Percentiles rank a stretch among this genome's conserved stretches.
Evolutionary conservation across 2,113 vertebrate species (phyloP).

Genomic region (Calonectris borealis): DNA sequence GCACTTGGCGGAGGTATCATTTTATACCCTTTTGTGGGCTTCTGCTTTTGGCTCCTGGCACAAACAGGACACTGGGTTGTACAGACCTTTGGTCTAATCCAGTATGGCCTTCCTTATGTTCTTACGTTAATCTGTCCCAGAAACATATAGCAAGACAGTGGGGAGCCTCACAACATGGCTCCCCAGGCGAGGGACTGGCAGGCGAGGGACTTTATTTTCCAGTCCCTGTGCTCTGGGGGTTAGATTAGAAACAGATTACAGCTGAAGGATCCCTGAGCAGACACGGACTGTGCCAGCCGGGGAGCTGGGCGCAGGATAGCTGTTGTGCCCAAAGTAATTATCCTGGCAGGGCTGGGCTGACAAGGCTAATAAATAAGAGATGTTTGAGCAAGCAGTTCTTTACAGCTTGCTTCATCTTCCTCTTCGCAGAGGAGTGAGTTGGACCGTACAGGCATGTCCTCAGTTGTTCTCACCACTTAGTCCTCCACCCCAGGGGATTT

Average conservation of each 20-base stretch:
- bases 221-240: background rate
- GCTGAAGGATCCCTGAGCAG: slow-evolving; percentile 14
- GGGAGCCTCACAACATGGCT: background rate
- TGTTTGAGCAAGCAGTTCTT: slow-evolving; percentile 31
- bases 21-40: background rate
- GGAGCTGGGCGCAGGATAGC: background rate
- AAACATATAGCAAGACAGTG: background rate
- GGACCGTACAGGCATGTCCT: background rate
- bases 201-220: slow-evolving; percentile 16
- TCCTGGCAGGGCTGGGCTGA: slow-evolving; percentile 26
- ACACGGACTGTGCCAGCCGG: background rate
- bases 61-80: background rate
- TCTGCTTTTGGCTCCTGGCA: background rate
- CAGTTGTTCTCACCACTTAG: slow-evolving; percentile 40
- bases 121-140: slow-evolving; percentile 14
- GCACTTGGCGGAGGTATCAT: background rate
- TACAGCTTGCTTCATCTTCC: slow-evolving; percentile 22
- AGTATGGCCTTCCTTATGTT: background rate
- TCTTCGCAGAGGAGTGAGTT: background rate
- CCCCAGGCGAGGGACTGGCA: too few species aligned
- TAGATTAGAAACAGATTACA: slow-evolving; percentile 35
- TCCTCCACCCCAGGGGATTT: background rate
- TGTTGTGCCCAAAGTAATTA: slow-evolving; percentile 39
- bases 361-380: slow-evolving; percentile 47
- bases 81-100: background rate